Conservation (phyloP, 2,888 invertebrate species). For the Noctua pronuba region DNA sequence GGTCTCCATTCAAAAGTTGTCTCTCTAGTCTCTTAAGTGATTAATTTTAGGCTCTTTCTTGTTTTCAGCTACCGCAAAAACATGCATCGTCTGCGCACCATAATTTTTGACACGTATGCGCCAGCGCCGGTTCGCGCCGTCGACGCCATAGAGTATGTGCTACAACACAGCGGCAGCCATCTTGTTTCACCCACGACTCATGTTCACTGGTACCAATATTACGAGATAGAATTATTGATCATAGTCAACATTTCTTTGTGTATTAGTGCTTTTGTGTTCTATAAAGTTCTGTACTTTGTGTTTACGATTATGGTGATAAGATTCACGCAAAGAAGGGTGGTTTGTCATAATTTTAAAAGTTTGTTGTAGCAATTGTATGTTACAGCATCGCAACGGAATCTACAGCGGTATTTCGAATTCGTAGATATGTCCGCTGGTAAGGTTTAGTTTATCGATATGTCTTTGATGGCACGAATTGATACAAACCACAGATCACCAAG, state of each 20-base stretch:
- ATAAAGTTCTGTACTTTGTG: conserved; percentile 16
- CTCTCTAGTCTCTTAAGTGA: neutral
- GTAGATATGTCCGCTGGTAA: neutral
- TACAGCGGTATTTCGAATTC: neutral
- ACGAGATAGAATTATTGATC: conserved; percentile 41
- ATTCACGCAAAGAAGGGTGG: neutral
- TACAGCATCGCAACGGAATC: neutral
- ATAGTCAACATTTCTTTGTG: conserved; percentile 5
- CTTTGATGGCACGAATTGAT: neutral
- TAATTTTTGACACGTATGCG: conserved; percentile 31
- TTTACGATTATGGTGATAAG: conserved; percentile 18
- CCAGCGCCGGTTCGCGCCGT: conserved; percentile 41
- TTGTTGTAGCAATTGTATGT: conserved; percentile 12
- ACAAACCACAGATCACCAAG: neutral
- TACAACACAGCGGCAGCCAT: conserved; percentile 34
- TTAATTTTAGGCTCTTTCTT: neutral
- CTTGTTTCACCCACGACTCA: conserved; percentile 21
- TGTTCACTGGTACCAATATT: conserved; percentile 35
- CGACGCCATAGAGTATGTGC: conserved; percentile 45
- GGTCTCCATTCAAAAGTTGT: neutral
- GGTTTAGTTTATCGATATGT: neutral
- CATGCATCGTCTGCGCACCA: conserved; percentile 24
- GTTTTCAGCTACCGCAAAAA: conserved; percentile 39
- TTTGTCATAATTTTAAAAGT: conserved; percentile 14
- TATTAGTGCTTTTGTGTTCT: conserved; percentile 19